Conservation (phyloP, 1,140 invertebrate genomes). For the Drosophila azteca region DNA sequence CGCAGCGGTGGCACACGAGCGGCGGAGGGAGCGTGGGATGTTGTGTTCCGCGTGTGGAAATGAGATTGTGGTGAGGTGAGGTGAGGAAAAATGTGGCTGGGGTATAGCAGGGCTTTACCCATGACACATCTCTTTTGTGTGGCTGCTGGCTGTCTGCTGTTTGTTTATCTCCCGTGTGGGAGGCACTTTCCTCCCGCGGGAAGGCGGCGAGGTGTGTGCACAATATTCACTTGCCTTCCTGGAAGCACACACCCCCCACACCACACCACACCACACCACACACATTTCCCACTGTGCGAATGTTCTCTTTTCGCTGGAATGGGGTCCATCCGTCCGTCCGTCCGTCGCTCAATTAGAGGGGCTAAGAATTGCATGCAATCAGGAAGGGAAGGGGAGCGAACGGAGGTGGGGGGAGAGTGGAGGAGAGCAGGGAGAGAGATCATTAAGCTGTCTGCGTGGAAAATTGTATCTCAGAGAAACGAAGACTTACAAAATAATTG, state of each 20-base stretch:
- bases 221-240: slow-evolving; percentile 29
- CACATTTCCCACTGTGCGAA: slow-evolving; percentile 2
- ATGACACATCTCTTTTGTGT: slow-evolving; percentile 44
- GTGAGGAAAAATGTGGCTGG: not conserved
- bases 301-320: not conserved
- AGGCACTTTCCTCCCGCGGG: slow-evolving; percentile 29
- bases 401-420: slow-evolving; percentile 1
- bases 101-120: slow-evolving; percentile 36
- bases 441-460: slow-evolving; percentile 50
- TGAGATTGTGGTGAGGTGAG: not conserved
- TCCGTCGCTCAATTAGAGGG: slow-evolving; percentile 21
- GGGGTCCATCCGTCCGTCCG: no score
- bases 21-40: slow-evolving; percentile 44
- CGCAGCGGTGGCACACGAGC: slow-evolving; percentile 51
- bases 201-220: not conserved
- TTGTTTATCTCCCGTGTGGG: slow-evolving; percentile 22
- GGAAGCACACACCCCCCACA: slow-evolving; percentile 18
- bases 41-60: slow-evolving; percentile 26
- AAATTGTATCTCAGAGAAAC: slow-evolving; percentile 33
- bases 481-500: slow-evolving; percentile 46
- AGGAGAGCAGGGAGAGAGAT: slow-evolving; percentile 12
- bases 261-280: slow-evolving; percentile 10
- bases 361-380: slow-evolving; percentile 39
- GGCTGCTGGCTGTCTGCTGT: slow-evolving; percentile 8
- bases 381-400: slow-evolving; percentile 25